Conservation (phyloP, 2,888 invertebrate genomes). For the Stenchaetothrips biformis region DNA sequence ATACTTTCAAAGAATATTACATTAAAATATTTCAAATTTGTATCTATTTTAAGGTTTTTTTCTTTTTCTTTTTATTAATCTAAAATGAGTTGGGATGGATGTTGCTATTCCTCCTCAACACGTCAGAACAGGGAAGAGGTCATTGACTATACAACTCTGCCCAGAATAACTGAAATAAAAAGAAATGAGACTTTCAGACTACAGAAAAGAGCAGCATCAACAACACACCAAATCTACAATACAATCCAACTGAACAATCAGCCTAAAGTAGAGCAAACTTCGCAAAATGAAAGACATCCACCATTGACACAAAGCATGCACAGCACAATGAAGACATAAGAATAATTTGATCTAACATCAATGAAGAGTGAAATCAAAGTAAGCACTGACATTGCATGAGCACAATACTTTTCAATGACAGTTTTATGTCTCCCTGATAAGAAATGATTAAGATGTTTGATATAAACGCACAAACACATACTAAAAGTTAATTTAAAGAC, state of each 20-base stretch:
- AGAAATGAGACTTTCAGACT: constrained; percentile 26
- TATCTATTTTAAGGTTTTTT: background rate
- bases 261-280: too few relatives aligned
- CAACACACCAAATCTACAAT: background rate
- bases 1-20: background rate
- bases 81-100: background rate
- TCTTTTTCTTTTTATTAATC: too few relatives aligned
- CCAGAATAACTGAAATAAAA: constrained; percentile 81
- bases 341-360: background rate
- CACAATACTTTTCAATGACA: background rate
- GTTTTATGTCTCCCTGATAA: background rate
- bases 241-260: background rate
- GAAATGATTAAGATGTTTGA: too few relatives aligned
- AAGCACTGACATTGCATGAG: background rate
- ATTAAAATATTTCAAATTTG: background rate
- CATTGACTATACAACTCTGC: constrained; percentile 89
- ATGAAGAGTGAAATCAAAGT: background rate
- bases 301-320: too few relatives aligned
- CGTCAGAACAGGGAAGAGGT: constrained; percentile 72
- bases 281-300: too few relatives aligned
- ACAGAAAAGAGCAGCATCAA: background rate
- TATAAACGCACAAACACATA: background rate
- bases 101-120: constrained; percentile 28
- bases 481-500: background rate
- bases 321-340: too few relatives aligned